Conservation (phyloP, 30 jellyfish, hydroid and myxozoan species). For the Catostylus mosaicus region DNA sequence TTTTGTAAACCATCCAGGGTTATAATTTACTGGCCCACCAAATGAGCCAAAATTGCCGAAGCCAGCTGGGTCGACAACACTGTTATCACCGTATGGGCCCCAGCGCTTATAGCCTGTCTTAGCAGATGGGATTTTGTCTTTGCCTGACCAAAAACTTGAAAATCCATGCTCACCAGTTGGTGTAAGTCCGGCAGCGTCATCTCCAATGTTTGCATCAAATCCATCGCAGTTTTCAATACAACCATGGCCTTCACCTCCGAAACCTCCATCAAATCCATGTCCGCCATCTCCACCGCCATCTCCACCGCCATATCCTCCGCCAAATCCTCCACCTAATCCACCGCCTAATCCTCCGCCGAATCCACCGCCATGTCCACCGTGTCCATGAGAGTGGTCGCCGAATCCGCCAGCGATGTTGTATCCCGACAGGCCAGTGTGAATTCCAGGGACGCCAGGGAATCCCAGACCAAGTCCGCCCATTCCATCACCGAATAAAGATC, state of each 20-base stretch:
- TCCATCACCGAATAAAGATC: conserved; percentile 97
- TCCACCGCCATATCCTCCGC: conserved; percentile 53
- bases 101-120: not conserved
- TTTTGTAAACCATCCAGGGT: conserved; percentile 60
- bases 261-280: conserved; percentile 67
- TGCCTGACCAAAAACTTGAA: conserved; percentile 75
- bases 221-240: conserved; percentile 70
- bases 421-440: conserved; percentile 94
- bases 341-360: too few relatives aligned
- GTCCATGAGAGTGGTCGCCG: conserved; percentile 82
- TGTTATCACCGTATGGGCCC: conserved; percentile 67
- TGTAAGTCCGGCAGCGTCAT: conserved; percentile 62
- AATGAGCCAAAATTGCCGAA: conserved; percentile 69
- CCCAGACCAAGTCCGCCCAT: conserved; percentile 99
- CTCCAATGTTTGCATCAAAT: conserved; percentile 57
- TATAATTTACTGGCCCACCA: conserved; percentile 53
- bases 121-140: conserved; percentile 24
- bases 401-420: conserved; percentile 93
- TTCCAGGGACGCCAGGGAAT: conserved; percentile 97
- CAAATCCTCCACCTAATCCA: conserved; percentile 32
- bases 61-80: conserved; percentile 80
- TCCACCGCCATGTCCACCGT: conserved; percentile 61
- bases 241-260: conserved; percentile 80
- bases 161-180: conserved; percentile 82
- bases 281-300: conserved; percentile 35